Conservation (phyloP, 2,113 vertebrate genomes). For the Odocoileus virginianus region DNA sequence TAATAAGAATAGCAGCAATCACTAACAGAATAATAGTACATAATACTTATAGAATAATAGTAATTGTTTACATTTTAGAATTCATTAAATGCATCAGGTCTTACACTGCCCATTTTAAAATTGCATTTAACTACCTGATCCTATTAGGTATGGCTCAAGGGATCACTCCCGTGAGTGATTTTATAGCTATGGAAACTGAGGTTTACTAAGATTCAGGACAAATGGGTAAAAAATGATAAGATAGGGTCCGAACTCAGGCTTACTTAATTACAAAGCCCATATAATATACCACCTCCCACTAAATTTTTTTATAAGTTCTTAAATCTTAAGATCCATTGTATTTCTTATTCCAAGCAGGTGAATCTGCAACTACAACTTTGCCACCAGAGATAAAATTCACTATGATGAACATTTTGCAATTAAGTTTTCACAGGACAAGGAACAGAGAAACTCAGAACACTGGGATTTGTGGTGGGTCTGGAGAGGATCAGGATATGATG, state of each 20-base stretch:
- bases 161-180: background rate
- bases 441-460: background rate
- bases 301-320: background rate
- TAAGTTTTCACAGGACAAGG: background rate
- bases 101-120: background rate
- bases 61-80: background rate
- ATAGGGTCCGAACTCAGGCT: background rate
- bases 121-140: background rate
- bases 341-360: background rate
- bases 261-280: background rate
- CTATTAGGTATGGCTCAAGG: background rate
- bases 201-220: background rate
- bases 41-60: background rate
- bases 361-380: background rate
- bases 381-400: background rate
- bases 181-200: background rate
- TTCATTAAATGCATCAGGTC: background rate
- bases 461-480: background rate
- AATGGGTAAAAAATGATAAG: background rate
- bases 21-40: background rate
- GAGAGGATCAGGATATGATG: background rate
- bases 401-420: background rate
- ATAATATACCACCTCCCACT: background rate
- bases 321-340: background rate
- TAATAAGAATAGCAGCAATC: background rate